Evolutionary conservation across 2,888 invertebrate genomes (phyloP).

Genomic region (Tenthredo amoena): DNA sequence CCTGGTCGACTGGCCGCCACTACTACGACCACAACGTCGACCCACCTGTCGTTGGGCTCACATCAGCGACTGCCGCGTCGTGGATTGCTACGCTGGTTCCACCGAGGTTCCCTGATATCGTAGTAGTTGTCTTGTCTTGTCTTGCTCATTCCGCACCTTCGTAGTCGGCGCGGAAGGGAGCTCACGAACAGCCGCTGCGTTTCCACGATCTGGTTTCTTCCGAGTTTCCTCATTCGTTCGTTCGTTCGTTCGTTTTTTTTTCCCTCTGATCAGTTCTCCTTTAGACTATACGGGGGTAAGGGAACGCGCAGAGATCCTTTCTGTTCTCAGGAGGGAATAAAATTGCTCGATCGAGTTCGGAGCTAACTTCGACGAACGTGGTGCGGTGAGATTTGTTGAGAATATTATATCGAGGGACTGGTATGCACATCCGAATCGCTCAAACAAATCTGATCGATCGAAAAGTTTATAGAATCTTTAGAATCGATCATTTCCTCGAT

Average conservation of each 20-base stretch:
- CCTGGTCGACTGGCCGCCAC: conserved; percentile 22
- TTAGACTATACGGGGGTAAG: background rate
- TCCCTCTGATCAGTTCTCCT: background rate
- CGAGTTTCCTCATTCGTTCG: background rate
- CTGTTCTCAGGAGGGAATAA: background rate
- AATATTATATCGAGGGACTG: background rate
- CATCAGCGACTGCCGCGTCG: conserved; percentile 44
- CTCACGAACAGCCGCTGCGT: conserved; percentile 1
- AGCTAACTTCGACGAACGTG: conserved; percentile 4
- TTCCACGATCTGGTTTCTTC: conserved; percentile 41
- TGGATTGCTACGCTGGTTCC: conserved; percentile 44
- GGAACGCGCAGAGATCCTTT: conserved; percentile 24
- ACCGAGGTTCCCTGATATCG: conserved; percentile 57
- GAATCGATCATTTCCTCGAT: background rate
- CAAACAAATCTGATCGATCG: background rate
- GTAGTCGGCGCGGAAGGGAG: conserved; percentile 55
- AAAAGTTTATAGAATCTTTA: background rate
- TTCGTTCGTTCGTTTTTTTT: background rate
- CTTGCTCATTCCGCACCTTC: conserved; percentile 50
- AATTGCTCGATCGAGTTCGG: conserved; percentile 12
- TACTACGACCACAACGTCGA: conserved; percentile 48
- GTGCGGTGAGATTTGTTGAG: background rate
- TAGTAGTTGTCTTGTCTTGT: conserved; percentile 57
- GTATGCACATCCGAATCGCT: background rate
- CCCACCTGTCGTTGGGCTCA: conserved; percentile 50